These are phyloP conservation scores for Lepidocyrtoides sp. DNA, from an alignment of 2,888 invertebrate genomes.

Conservation along the genomic window DNA sequence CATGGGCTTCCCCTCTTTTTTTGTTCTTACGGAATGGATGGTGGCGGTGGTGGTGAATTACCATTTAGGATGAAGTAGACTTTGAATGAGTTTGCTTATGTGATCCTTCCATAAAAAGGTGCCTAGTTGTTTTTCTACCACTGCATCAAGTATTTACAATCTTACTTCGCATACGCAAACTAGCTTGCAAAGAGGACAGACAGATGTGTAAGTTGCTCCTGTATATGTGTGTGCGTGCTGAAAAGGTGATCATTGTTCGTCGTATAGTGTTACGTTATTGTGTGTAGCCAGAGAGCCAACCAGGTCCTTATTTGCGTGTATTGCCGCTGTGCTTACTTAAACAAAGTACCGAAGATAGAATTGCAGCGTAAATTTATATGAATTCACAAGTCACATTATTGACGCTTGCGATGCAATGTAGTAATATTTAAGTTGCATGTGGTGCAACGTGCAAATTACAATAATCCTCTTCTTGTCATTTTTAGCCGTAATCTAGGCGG, in stretches of 20 bases:
- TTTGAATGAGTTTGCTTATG: conserved; percentile 19
- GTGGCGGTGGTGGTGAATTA: background rate
- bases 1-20: conserved; percentile 72
- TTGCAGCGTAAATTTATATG: background rate
- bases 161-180: conserved; percentile 26
- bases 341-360: background rate
- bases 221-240: conserved; percentile 36
- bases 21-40: background rate
- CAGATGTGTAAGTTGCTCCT: conserved; percentile 44
- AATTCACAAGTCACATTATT: background rate
- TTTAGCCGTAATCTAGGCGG: background rate
- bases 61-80: conserved; percentile 22
- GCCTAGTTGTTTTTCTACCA: background rate
- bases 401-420: background rate
- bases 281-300: no score
- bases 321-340: background rate
- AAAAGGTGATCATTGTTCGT: conserved; percentile 13
- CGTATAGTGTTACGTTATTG: conserved; percentile 1
- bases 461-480: background rate
- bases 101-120: conserved; percentile 5
- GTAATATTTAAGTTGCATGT: background rate
- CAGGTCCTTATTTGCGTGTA: background rate
- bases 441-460: background rate
- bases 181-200: conserved; percentile 47
- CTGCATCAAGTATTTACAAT: background rate